Percentiles rank a stretch among this genome's conserved stretches.
Conservation (phyloP, 2,888 invertebrate genomes). For the Lamproptera curius region DNA sequence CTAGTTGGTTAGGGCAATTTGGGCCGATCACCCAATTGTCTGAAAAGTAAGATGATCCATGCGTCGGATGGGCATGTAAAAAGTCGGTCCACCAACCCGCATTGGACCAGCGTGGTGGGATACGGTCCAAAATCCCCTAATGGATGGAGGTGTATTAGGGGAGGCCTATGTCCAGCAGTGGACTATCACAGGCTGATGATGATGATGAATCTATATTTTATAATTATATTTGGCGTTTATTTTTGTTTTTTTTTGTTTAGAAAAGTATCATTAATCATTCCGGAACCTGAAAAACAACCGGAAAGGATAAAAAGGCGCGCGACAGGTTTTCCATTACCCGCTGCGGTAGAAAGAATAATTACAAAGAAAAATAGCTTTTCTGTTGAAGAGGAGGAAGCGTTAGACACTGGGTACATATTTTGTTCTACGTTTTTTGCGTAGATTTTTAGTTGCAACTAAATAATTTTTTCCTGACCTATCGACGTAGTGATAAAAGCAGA, state of each 20-base stretch:
- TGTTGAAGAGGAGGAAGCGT: constrained; percentile 29
- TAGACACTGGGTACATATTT: constrained; percentile 1
- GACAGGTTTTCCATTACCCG: constrained; percentile 48
- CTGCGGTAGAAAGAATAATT: constrained; percentile 36
- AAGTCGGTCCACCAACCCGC: too few species aligned
- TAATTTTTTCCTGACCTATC: neutral
- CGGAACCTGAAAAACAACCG: constrained; percentile 25
- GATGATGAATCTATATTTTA: too few species aligned
- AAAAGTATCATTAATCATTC: constrained; percentile 45
- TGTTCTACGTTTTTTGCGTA: neutral
- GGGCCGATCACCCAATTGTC: too few species aligned
- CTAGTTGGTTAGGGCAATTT: too few species aligned
- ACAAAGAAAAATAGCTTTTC: constrained; percentile 22
- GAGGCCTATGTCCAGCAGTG: too few species aligned
- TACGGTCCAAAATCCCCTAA: too few species aligned
- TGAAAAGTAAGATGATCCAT: too few species aligned
- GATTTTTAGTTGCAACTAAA: neutral
- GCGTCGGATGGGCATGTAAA: too few species aligned
- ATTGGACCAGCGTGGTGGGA: too few species aligned
- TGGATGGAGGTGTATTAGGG: too few species aligned
- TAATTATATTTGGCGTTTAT: too few species aligned
- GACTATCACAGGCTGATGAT: too few species aligned
- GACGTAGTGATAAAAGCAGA: neutral
- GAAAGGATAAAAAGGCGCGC: constrained; percentile 47
- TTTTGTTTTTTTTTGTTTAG: constrained; percentile 36